phyloP scores from a whole-genome alignment of 37 sponge, comb jelly and placozoan genomes.

The Halisarca cf. caerulea region DNA sequence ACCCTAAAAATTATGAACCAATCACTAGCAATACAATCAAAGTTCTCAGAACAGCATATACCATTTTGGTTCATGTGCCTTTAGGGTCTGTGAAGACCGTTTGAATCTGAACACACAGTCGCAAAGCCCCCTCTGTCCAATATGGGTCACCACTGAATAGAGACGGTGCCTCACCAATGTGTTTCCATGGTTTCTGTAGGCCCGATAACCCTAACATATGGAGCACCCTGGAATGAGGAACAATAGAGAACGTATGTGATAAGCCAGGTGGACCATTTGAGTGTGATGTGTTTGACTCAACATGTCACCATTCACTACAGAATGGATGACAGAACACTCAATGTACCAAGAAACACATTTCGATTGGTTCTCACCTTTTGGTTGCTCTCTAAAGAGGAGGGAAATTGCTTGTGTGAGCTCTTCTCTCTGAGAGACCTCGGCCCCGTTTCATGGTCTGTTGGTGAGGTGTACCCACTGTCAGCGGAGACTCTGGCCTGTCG shows the following conservation, averaged over 20 bases:
- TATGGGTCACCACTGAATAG: no score
- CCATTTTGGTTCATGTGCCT: no score
- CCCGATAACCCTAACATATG: background rate
- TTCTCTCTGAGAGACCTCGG: background rate
- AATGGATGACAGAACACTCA: background rate
- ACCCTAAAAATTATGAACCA: no score
- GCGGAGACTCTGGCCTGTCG: background rate
- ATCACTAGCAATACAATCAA: no score
- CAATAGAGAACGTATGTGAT: background rate
- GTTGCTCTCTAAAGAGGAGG: background rate
- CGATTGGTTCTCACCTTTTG: background rate
- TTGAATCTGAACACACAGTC: no score
- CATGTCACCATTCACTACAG: background rate
- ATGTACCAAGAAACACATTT: background rate
- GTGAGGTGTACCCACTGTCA: conserved; percentile 28
- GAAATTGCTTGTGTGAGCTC: background rate
- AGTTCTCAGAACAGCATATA: no score
- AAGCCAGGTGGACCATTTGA: background rate
- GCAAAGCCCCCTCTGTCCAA: no score
- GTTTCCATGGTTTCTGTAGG: conserved; percentile 27
- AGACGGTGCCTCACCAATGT: background rate
- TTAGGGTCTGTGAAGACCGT: no score
- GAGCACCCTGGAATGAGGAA: conserved; percentile 10
- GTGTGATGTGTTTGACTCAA: background rate
- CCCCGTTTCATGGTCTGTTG: background rate